Evolutionary conservation across 2,888 invertebrate species (phyloP).

Genomic region (Quadroppia sp.): DNA sequence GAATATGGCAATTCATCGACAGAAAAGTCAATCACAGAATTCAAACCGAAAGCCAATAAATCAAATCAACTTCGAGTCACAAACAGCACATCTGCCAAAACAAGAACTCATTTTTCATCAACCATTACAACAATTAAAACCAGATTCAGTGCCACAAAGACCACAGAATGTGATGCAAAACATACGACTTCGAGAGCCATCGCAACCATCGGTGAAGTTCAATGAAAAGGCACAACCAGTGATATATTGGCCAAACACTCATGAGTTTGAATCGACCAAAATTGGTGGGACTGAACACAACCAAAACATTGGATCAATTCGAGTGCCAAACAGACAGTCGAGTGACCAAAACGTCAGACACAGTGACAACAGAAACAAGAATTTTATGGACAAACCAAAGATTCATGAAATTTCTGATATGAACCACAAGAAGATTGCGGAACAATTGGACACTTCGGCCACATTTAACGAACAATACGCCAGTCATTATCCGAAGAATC

Average conservation of each 20-base stretch:
- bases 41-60: neutral
- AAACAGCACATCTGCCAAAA: neutral
- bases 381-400: neutral
- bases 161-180: neutral
- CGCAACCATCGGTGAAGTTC: neutral
- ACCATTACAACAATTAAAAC: slow-evolving; percentile 1
- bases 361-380: neutral
- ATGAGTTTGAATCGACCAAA: slow-evolving; percentile 4
- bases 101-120: neutral
- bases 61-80: neutral
- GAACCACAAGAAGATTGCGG: neutral
- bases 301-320: neutral
- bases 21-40: neutral
- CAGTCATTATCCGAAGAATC: neutral
- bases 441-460: slow-evolving; percentile 23
- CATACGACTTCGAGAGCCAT: neutral
- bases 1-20: neutral
- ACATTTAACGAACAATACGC: slow-evolving; percentile 13
- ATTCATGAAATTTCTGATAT: neutral
- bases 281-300: neutral
- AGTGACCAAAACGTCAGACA: neutral
- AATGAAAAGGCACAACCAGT: neutral
- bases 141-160: slow-evolving; percentile 1
- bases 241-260: neutral
- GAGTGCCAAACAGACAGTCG: neutral